Base-by-base conservation (phyloP, 2,113 vertebrate genomes). In the Mionectes macconnelli region DNA sequence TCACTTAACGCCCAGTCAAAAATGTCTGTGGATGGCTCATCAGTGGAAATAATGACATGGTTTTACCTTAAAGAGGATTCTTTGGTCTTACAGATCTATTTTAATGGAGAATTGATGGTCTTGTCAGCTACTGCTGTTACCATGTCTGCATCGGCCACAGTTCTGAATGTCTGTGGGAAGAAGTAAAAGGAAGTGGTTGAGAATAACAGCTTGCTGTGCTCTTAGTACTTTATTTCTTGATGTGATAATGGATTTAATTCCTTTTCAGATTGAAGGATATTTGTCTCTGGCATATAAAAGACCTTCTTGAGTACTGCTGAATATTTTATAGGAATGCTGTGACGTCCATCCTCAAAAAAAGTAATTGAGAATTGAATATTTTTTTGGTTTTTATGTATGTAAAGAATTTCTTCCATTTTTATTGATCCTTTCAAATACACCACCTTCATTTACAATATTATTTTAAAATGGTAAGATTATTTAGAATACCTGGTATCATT, bases 31-130 rank as follows among this genome's bases (percentile, higher is more conserved):
- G 79, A 63, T 94, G 63, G 76, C 12, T 44, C 60, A 66, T 73
- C 80, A 84, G 78, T 90, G 87, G 90, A 95, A 96, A 95, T 92
- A 92, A 63, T 96, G 72, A 76, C 57, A 84, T 27, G 0, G 68
- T 93, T 94, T 95, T 92, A 68, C 63, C 60, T 88, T 87, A 81
- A 83, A 87, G 47, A 87, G 78, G 91, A 92, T 94, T 95, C 88
- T 62, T 81, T 75, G 76, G 78, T 77, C 2, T 92, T 91, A 76
- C 76, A 84, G 45, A 37, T 93, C 69, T 95, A 82, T 94, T 96
- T 89, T 87, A 84, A 94, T 85, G 57, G 57, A 84, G 69, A 81
- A 78, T 76, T 91, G 44, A 93, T 94, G 77, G 44, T 45, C 44
- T 66, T 89, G 37, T 44, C 77, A 91, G 81, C 77, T 92, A 60